A percentile compares a stretch with the other conserved stretches of the same genome.
Evolutionary conservation across 2,113 vertebrate species (phyloP).

Genomic region (Brienomyrus brachyistius): DNA sequence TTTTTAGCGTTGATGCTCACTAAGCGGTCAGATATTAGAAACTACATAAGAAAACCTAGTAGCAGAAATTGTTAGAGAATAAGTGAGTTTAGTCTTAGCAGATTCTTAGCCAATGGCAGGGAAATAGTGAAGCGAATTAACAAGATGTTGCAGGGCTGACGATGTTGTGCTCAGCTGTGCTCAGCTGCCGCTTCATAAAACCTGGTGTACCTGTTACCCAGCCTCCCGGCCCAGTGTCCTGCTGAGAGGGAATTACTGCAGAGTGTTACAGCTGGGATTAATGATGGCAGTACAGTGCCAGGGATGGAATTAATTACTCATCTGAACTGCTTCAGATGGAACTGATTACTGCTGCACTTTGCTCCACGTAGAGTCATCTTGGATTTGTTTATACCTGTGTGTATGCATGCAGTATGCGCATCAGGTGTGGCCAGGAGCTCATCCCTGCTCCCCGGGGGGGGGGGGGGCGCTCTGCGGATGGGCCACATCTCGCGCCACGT

Average conservation of each 20-base stretch:
- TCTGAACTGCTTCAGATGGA: neutral
- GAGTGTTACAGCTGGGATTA: neutral
- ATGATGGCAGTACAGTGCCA: neutral
- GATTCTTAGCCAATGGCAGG: neutral
- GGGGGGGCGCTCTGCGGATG: conserved; percentile 24
- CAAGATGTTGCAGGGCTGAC: neutral
- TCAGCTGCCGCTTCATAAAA: neutral
- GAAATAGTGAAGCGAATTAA: neutral
- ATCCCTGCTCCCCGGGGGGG: neutral
- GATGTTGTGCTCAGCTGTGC: neutral
- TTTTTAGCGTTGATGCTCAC: neutral
- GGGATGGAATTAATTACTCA: neutral
- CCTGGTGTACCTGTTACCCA: neutral
- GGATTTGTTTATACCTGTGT: neutral
- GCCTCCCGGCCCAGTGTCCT: neutral
- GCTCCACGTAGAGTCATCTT: neutral
- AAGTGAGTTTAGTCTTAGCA: neutral
- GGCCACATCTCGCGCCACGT: conserved; percentile 36
- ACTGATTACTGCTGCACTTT: neutral
- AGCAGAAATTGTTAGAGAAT: neutral
- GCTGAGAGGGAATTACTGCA: neutral
- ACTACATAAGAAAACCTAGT: neutral
- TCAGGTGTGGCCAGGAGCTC: conserved; percentile 5
- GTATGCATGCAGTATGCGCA: neutral
- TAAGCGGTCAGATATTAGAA: neutral